Conservation (phyloP, 2,113 vertebrate genomes). For the Oophaga pumilio region DNA sequence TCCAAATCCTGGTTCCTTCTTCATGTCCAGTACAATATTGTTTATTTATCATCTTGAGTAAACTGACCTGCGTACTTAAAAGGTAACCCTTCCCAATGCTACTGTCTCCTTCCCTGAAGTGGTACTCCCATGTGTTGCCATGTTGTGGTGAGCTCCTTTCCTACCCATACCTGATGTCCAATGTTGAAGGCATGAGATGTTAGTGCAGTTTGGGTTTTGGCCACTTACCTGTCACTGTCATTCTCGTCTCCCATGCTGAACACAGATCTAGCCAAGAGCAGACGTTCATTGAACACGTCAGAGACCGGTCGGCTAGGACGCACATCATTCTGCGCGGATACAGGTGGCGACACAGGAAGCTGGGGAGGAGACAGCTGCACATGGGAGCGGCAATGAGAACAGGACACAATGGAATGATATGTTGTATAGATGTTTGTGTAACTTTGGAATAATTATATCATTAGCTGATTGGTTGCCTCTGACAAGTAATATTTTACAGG, state of each 20-base stretch:
- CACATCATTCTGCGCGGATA: not conserved
- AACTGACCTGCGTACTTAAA: too few species aligned
- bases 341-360: not conserved
- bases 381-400: not conserved
- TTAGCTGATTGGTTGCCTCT: not conserved
- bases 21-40: too few species aligned
- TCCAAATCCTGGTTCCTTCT: not conserved
- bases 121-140: too few species aligned
- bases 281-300: slow-evolving; percentile 35
- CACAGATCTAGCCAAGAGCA: slow-evolving; percentile 13
- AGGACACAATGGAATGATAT: not conserved
- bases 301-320: not conserved
- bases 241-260: slow-evolving; percentile 31
- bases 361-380: slow-evolving; percentile 50
- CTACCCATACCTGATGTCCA: too few species aligned
- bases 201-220: not conserved
- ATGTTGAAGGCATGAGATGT: too few species aligned
- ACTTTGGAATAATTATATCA: too few species aligned
- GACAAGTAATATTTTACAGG: not conserved
- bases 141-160: too few species aligned
- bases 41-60: too few species aligned
- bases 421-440: too few species aligned
- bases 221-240: slow-evolving; percentile 14
- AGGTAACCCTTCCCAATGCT: too few species aligned
- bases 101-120: too few species aligned